Evolutionary conservation across 1,140 invertebrate genomes (phyloP), one percentile per base, ranked within the genome.

Genomic region (Macrobrachium rosenbergii): DNA sequence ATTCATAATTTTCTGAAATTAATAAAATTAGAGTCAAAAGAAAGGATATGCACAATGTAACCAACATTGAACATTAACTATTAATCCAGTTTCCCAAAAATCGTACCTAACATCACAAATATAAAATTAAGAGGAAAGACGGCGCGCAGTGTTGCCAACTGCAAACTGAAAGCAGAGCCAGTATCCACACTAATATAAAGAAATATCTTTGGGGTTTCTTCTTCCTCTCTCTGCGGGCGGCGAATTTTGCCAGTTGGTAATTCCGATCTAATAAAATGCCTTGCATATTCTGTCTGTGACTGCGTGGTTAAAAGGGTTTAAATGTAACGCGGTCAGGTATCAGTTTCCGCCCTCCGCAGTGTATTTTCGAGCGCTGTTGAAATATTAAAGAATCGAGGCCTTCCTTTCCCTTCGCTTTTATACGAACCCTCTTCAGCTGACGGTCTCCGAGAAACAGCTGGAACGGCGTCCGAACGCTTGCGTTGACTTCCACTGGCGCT

Each of bases 351-450:
- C 63, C 45, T 67, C 78, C 78, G 21, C 21, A 37, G 37, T 67
- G 63, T 81, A 81, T 82, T 69, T 72, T 73, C 81, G 64, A 64
- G n/a, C 81, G 81, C 43, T 82, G 81, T 82, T 82, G 81, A 82
- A 82, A 73, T 82, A 82, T 82, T 82, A 82, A 82, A 82, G 81
- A 82, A 82, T 82, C 81, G 81, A 82, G 81, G 28, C 45, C 72
- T 43, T 43, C 45, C 72, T 73, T 67, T 52, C 73, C 72, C 69
- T 43, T 82, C 81, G 64, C 81, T 82, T 82, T 73, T 73, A 72
- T 73, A 59, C 81, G 64, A 59, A 72, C 81, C 69, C 67, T 73
- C 80, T 52, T 82, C 81, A 82, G 81, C 81, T 82, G 81, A 82
- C 81, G 81, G 69, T 52, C 69, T 21, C 60, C 28, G 69, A 67